phyloP scores from a whole-genome alignment of 1,140 invertebrate genomes.

The Drosophila pseudoananassae region DNA sequence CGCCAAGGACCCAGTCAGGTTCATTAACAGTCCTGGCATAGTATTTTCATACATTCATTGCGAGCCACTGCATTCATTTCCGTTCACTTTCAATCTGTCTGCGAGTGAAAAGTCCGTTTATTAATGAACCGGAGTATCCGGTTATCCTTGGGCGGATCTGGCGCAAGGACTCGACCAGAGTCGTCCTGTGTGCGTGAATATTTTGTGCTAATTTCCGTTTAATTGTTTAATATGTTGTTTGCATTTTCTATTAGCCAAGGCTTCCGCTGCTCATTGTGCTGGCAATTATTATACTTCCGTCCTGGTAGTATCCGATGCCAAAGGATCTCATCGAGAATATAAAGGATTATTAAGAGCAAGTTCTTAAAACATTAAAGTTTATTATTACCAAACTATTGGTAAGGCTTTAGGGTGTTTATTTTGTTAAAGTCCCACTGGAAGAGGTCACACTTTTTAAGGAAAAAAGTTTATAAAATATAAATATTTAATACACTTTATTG shows the following conservation, averaged over 20 bases:
- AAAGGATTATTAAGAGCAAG: not conserved
- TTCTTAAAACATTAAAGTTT: not conserved
- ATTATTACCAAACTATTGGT: too few relatives aligned
- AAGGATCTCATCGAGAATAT: not conserved
- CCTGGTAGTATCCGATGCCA: not conserved
- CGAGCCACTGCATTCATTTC: slow-evolving; percentile 65
- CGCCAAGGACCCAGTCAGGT: slow-evolving; percentile 11
- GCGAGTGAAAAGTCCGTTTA: slow-evolving; percentile 35
- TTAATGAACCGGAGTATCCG: slow-evolving; percentile 60
- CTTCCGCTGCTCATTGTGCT: slow-evolving; percentile 65
- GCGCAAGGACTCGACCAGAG: not conserved
- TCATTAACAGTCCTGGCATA: slow-evolving; percentile 54
- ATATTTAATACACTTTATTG: not conserved
- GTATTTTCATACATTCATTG: slow-evolving; percentile 26
- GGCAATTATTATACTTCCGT: slow-evolving; percentile 57
- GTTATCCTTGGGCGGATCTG: not conserved
- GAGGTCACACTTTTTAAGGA: not conserved
- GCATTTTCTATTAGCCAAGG: slow-evolving; percentile 72
- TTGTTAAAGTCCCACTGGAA: not conserved
- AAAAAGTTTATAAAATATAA: too few relatives aligned
- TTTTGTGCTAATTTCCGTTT: slow-evolving; percentile 80
- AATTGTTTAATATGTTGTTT: slow-evolving; percentile 82
- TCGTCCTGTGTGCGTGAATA: slow-evolving; percentile 34
- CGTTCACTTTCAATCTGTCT: slow-evolving; percentile 53
- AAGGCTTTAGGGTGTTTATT: too few relatives aligned